Evolutionary conservation across 2,113 vertebrate genomes (phyloP).

Genomic region (Sinocyclocheilus maitianheensis): DNA sequence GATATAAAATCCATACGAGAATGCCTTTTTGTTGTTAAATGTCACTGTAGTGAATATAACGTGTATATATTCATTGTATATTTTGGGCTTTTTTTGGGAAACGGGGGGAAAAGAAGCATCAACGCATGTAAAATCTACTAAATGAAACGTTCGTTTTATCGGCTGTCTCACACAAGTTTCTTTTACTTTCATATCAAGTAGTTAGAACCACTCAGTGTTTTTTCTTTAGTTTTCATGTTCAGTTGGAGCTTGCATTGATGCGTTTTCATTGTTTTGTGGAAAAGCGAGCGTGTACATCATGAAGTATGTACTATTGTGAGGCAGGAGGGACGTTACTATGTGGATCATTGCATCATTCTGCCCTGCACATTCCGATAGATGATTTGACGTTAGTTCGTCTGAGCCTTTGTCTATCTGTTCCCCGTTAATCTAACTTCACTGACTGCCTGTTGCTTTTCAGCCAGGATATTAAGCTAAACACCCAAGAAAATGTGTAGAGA

Average conservation of each 20-base stretch:
- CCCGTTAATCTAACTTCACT: constrained; percentile 43
- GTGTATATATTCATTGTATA: constrained; percentile 68
- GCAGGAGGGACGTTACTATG: constrained; percentile 59
- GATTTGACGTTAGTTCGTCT: constrained; percentile 48
- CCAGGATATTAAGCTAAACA: constrained; percentile 66
- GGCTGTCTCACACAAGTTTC: constrained; percentile 4
- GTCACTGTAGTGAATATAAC: constrained; percentile 45
- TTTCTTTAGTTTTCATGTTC: constrained; percentile 32
- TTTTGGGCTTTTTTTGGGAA: constrained; percentile 59
- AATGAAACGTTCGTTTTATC: constrained; percentile 55
- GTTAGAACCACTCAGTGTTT: constrained; percentile 59
- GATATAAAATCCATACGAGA: background rate
- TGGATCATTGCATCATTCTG: constrained; percentile 58
- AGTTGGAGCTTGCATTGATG: background rate
- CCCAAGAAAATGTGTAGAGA: constrained; percentile 56
- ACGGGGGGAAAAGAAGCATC: constrained; percentile 60
- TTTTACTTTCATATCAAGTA: constrained; percentile 58
- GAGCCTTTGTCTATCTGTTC: constrained; percentile 57
- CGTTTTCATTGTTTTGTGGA: background rate
- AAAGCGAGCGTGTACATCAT: background rate
- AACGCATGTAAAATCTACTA: constrained; percentile 77
- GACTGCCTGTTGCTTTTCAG: constrained; percentile 43
- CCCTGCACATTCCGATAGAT: constrained; percentile 74
- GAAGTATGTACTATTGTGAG: constrained; percentile 50
- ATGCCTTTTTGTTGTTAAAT: background rate